A percentile compares a stretch with the other conserved stretches of the same genome.
Conservation (phyloP, 2,113 vertebrate genomes). For the Atrichornis clamosus region DNA sequence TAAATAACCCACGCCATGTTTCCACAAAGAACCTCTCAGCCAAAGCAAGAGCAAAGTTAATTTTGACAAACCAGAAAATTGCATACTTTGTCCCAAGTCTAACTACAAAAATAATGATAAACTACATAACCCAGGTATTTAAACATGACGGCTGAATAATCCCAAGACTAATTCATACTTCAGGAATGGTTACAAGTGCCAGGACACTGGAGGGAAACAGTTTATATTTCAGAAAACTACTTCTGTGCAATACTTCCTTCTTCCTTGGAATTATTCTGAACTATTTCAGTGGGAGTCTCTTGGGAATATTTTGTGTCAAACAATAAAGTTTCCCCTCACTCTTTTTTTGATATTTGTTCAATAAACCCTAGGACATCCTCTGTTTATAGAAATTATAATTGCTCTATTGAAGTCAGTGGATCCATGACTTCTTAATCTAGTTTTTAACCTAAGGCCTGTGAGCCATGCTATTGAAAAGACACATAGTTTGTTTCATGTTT, state of each 20-base stretch:
- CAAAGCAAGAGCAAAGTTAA: neutral
- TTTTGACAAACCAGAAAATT: constrained; percentile 15
- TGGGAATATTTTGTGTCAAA: neutral
- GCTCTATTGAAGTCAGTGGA: neutral
- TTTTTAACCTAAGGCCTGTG: neutral
- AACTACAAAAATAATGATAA: neutral
- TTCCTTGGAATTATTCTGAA: neutral
- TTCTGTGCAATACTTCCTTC: neutral
- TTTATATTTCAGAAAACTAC: neutral
- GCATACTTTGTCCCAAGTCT: neutral
- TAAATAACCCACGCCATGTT: neutral
- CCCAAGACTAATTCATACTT: neutral
- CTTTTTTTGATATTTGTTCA: neutral
- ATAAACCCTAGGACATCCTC: neutral
- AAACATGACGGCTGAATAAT: neutral
- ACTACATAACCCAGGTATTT: neutral
- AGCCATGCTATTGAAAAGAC: neutral
- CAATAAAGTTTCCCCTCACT: neutral
- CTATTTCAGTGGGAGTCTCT: neutral
- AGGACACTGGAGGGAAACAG: neutral
- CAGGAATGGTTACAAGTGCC: neutral
- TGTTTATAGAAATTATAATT: neutral
- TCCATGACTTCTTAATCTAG: neutral
- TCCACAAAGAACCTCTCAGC: neutral
- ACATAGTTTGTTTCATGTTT: neutral